Evolutionary conservation across 2,888 invertebrate genomes (phyloP).

Genomic region (Cheilosia urbana): DNA sequence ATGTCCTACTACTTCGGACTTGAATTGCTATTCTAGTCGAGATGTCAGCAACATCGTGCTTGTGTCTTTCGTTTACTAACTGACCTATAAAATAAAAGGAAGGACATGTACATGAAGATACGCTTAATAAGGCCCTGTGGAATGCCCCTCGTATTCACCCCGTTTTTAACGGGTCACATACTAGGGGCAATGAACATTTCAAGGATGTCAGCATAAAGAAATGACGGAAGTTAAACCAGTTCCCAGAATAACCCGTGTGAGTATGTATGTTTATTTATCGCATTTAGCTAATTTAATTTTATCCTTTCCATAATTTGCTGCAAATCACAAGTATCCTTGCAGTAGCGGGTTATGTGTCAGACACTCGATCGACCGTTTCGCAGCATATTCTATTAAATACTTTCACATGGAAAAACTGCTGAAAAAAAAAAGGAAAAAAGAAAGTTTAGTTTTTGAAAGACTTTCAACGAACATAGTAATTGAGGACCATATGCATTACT

Average conservation of each 20-base stretch:
- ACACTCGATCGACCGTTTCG: too few species aligned
- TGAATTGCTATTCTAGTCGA: conserved; percentile 2
- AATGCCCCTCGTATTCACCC: background rate
- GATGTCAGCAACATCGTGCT: conserved; percentile 6
- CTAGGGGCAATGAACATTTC: background rate
- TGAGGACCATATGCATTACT: too few species aligned
- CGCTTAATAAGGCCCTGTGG: background rate
- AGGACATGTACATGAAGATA: too few species aligned
- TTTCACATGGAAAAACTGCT: too few species aligned
- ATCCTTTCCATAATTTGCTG: too few species aligned
- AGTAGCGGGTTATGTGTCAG: too few species aligned
- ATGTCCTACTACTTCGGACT: background rate
- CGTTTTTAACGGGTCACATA: background rate
- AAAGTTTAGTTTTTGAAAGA: too few species aligned
- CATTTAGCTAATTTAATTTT: background rate
- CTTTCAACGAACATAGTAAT: too few species aligned
- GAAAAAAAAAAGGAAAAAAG: too few species aligned
- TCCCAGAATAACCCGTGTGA: background rate
- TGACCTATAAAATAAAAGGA: conserved; percentile 2
- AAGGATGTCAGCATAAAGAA: conserved; percentile 2
- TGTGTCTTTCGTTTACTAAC: background rate
- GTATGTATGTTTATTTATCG: background rate
- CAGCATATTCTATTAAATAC: too few species aligned
- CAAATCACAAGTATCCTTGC: too few species aligned
- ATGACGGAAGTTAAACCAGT: conserved; percentile 13